Evolutionary conservation across 2,888 invertebrate species (phyloP), one percentile per base, ranked within the genome.

Genomic region (Ernsta delagoae): DNA sequence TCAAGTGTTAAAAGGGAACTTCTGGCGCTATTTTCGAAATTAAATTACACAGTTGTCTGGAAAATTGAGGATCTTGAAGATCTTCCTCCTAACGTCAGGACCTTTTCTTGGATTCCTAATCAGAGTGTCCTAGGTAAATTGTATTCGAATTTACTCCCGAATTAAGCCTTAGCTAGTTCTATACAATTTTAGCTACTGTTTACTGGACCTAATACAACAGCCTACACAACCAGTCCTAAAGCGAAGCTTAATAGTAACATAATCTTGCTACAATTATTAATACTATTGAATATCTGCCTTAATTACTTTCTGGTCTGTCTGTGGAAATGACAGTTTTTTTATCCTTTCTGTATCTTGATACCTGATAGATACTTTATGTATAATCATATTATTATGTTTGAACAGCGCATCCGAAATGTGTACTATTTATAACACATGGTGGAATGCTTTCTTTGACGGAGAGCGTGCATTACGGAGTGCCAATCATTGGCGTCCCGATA

Each of bases 11-110:
- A 79, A 60, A 72, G 71, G 11, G 75, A 74, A 0, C 71, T 90
- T 7, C 53, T 90, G 0, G 74, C 77, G 41, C 79, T 83, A 9
- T 89, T 92, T 72, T 77, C 80, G 2, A 77, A 77, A 62, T 72
- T 92, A 48, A 86, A 87, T 59, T 87, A 90, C 72, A 83, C 82
- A 0, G 85, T 92, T 2, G 61, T 92, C 5, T 90, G 88, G 89
- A 91, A 89, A 75, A 87, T 85, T 72, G 87, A 87, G 71, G 81
- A 81, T 53, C 54, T 86, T 9, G 76, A 79, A 0, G 75, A 78
- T 12, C 69, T 78, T 6, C 85, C 87, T 0, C 75, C 73, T 45
- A 91, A 92, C 71, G 83, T 92, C 0, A 79, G 82, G 48, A 76
- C 88, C 31, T 68, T 81, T 4, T 77, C 84, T 41, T 92, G 90